Evolutionary conservation across 2,797 vertebrate species (phyloP).

Genomic region (Amazonetta brasiliensis): DNA sequence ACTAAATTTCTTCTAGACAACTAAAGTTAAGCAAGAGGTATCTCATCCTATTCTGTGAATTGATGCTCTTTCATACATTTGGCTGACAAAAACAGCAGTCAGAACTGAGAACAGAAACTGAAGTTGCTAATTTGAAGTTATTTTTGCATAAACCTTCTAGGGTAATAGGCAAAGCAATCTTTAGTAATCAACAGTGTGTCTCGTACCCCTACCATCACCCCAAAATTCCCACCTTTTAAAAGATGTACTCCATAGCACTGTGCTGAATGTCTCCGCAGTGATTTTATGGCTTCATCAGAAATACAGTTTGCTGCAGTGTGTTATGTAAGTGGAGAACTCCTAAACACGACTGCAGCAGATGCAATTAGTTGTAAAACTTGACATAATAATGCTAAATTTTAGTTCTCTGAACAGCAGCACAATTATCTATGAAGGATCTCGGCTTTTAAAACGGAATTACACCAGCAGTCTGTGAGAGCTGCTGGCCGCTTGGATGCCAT

Average conservation of each 20-base stretch:
- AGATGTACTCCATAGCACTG: not conserved
- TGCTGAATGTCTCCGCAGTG: not conserved
- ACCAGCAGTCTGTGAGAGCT: not conserved
- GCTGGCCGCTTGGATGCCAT: not conserved
- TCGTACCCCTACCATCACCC: not conserved
- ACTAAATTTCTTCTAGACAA: not conserved
- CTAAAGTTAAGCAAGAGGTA: not conserved
- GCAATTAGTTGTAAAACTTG: not conserved
- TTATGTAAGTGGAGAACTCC: not conserved
- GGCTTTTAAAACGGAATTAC: not conserved
- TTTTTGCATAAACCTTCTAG: not conserved
- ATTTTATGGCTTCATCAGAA: not conserved
- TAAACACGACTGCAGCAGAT: not conserved
- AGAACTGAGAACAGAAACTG: not conserved
- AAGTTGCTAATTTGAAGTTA: not conserved
- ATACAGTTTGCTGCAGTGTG: not conserved
- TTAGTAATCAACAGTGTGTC: not conserved
- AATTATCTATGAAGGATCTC: not conserved
- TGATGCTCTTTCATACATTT: not conserved
- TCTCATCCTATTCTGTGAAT: not conserved
- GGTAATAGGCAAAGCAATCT: not conserved
- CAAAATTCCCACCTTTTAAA: not conserved
- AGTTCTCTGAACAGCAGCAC: not conserved
- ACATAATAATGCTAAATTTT: not conserved
- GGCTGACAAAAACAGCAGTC: not conserved